These are phyloP conservation scores for Caenorhabditis wallacei DNA, from an alignment of 2,888 invertebrate species.

Conservation along the genomic window DNA sequence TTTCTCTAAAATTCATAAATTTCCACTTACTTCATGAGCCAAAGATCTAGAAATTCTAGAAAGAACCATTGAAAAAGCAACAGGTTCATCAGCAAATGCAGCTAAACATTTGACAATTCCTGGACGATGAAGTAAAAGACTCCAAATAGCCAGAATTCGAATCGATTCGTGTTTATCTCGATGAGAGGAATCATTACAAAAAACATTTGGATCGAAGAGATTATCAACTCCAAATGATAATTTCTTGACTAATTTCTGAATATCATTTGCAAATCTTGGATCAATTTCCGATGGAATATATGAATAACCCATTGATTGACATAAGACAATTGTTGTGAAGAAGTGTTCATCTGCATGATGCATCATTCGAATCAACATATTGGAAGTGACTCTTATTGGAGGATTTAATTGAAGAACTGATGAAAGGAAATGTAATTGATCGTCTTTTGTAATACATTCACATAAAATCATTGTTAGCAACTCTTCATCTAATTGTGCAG, in stretches of 20 bases:
- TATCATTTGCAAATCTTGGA: slow-evolving; percentile 72
- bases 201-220: slow-evolving; percentile 75
- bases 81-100: slow-evolving; percentile 78
- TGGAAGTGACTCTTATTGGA: slow-evolving; percentile 68
- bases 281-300: slow-evolving; percentile 72
- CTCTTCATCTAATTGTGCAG: slow-evolving; percentile 69
- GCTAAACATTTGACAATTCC: slow-evolving; percentile 78
- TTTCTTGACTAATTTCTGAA: slow-evolving; percentile 75
- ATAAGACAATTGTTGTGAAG: slow-evolving; percentile 79
- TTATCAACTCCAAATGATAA: slow-evolving; percentile 77
- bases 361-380: slow-evolving; percentile 76
- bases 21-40: slow-evolving; percentile 67
- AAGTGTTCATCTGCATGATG: slow-evolving; percentile 75
- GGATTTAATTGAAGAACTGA: slow-evolving; percentile 66
- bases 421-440: slow-evolving; percentile 71
- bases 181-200: slow-evolving; percentile 67
- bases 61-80: slow-evolving; percentile 77
- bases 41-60: slow-evolving; percentile 76
- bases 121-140: slow-evolving; percentile 76
- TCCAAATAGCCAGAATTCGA: slow-evolving; percentile 76
- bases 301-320: slow-evolving; percentile 78
- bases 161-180: slow-evolving; percentile 73
- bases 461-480: slow-evolving; percentile 68
- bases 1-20: background rate
- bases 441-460: slow-evolving; percentile 69